Percentiles rank a stretch among this genome's conserved stretches.
phyloP scores from a whole-genome alignment of 2,113 vertebrate species.

The Ramphastos sulfuratus region DNA sequence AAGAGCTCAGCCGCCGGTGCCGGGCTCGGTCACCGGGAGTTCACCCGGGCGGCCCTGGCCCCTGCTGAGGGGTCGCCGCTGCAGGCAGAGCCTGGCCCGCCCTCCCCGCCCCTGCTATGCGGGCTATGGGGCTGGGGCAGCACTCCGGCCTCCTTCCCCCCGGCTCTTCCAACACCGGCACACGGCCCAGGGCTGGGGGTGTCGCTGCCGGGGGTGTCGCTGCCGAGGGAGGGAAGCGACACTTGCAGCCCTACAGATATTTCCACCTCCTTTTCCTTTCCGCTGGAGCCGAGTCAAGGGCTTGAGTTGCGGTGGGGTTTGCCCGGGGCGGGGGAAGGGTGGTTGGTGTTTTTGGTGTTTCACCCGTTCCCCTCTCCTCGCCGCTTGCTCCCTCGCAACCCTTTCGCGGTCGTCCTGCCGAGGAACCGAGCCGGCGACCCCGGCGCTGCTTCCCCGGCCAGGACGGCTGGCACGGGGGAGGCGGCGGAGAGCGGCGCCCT shows the following conservation, averaged over 20 bases:
- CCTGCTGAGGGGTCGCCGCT: slow-evolving; percentile 74
- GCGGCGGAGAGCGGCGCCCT: neutral
- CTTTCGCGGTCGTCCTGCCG: slow-evolving; percentile 75
- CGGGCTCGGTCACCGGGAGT: slow-evolving; percentile 97
- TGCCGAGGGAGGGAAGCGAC: neutral
- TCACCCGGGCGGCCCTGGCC: slow-evolving; percentile 77
- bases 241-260: slow-evolving; percentile 37
- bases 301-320: slow-evolving; percentile 62
- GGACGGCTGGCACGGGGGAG: neutral
- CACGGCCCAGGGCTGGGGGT: neutral
- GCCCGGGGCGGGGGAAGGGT: neutral
- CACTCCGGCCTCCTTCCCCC: neutral
- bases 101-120: neutral
- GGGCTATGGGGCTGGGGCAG: neutral
- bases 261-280: slow-evolving; percentile 3
- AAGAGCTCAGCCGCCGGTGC: slow-evolving; percentile 70
- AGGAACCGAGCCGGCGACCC: slow-evolving; percentile 65
- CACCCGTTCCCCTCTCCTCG: neutral
- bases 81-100: slow-evolving; percentile 84
- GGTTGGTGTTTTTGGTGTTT: neutral
- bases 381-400: slow-evolving; percentile 73
- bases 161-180: neutral
- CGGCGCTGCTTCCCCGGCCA: neutral
- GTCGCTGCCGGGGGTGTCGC: neutral
- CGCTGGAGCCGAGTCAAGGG: slow-evolving; percentile 75